Conservation (phyloP, 2,888 invertebrate species). For the Helobdella robusta region DNA sequence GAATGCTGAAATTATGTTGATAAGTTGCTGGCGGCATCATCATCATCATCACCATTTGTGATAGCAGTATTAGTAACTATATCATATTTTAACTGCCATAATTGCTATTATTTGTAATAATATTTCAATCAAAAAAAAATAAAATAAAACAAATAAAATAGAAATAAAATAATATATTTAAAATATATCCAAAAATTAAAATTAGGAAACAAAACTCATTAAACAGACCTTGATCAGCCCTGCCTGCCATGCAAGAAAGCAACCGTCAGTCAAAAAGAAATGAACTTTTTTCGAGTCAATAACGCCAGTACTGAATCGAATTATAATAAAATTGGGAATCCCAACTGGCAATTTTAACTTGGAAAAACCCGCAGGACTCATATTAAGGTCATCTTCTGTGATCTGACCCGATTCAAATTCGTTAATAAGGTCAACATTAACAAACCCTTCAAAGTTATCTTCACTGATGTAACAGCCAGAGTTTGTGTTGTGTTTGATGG, state of each 20-base stretch:
- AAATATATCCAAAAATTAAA: neutral
- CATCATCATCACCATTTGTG: no score
- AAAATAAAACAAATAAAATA: no score
- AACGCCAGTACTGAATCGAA: conserved; percentile 6
- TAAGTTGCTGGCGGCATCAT: no score
- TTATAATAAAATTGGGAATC: no score
- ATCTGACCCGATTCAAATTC: conserved; percentile 15
- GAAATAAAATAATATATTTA: no score
- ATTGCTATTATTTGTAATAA: no score
- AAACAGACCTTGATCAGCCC: conserved; percentile 4
- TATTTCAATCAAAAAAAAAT: no score
- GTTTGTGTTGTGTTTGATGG: neutral
- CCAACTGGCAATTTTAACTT: no score
- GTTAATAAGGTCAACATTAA: conserved; percentile 18
- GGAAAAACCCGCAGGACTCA: no score
- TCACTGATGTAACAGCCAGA: conserved; percentile 13
- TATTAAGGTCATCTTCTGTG: neutral
- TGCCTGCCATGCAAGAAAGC: neutral
- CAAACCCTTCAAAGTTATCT: conserved; percentile 15
- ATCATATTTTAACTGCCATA: no score
- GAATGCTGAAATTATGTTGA: no score
- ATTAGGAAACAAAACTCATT: neutral
- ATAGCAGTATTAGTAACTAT: no score
- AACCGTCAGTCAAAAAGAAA: conserved; percentile 8
- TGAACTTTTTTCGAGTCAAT: conserved; percentile 9